Base-by-base conservation (phyloP, 2,888 invertebrate genomes). In the Crossocerus cetratus region DNA sequence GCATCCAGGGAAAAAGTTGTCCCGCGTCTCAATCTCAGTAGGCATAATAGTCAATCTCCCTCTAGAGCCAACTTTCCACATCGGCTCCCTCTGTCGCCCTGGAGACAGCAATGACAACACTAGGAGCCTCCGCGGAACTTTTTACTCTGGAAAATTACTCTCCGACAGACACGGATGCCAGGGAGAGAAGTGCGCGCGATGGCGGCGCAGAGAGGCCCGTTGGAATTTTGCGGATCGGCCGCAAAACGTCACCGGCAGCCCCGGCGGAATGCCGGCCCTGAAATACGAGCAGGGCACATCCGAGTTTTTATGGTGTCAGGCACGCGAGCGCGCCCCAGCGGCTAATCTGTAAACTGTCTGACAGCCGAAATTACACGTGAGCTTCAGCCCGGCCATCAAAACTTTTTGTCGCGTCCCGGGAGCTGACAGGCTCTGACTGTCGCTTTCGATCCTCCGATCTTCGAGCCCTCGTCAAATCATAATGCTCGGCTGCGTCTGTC, bases 21-120 rank as follows among this genome's bases (percentile, higher is more conserved):
- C 45, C 42, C 65, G 43, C 56, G 45, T 69, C 69, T 69, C 74
- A 65, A 69, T 69, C 63, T 65, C 65, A 54, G 54, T 43, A 57
- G 68, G 64, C 63, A 65, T 66, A 64, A 75, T 69, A 61, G 60
- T 64, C 69, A 65, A 66, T 69, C 45, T 69, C 63, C 64, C 59
- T 2, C 8, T 32, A 22, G 55, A 44, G 20, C 57, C 8, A 21
- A 22, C 65, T 18, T 32, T 32, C 32, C 54, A 42, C 13, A 8
- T 14, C 43, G 13, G 56, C 22, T 60, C 66, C 71, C 63, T 71
- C 61, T 67, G 49, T 21, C 63, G 63, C 62, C 16, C 3, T 42
- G 21, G 8, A 11, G 14, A 22, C 0, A 8, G 22, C 13, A 22
- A 14, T 43, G 3, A 32, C 5, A 20, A 60, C 32, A n/a, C n/a